Evolutionary conservation across 1,140 invertebrate species (phyloP), one percentile per base, ranked within the genome.

Genomic region (Apolygus lucorum): DNA sequence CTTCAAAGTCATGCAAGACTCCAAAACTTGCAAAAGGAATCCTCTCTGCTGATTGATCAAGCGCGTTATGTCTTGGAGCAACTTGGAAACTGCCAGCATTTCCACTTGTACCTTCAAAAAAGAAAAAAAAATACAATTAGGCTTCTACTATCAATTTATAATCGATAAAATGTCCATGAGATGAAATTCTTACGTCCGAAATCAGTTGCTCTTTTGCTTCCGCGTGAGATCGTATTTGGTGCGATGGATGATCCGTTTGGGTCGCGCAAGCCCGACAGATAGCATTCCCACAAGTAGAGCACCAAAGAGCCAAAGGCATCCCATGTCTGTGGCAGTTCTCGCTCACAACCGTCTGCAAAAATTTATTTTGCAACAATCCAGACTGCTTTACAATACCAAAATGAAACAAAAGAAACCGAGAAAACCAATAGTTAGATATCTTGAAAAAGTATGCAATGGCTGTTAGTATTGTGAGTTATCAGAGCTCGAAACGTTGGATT

Each of bases 251-350:
- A 67, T 87, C 84, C 59, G 82, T 80, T 11, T 83, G 84, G 21
- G 82, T 82, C 1, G 86, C 85, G 75, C 88, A 90, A 4, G 84
- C 86, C 70, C 85, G 81, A 74, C 88, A 90, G 17, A 90, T 78
- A 25, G 83, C 78, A 24, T 79, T 79, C 63, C 82, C 82, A 76
- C 88, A 91, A n/a, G 82, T 85, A 68, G 83, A 83, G 76, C 88
- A 90, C 88, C 88, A 90, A 21, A 87, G 78, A 28, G 86, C 84
- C 70, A 86, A 77, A 24, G 88, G 88, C 86, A 88, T 88, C 54
- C 84, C 86, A 77, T 90, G 88, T 64, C 84, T 84, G 74, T 85
- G 83, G 77, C 88, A 90, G 75, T 86, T 87, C 76, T 88, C 87
- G 67, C 72, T 71, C 65, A 66, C 65, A 34, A 42, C n/a, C 34